Percentiles rank a stretch among this genome's conserved stretches.
These are phyloP conservation scores for Diplogasteroides magnus DNA, from an alignment of 1,140 invertebrate species.

Conservation along the genomic window DNA sequence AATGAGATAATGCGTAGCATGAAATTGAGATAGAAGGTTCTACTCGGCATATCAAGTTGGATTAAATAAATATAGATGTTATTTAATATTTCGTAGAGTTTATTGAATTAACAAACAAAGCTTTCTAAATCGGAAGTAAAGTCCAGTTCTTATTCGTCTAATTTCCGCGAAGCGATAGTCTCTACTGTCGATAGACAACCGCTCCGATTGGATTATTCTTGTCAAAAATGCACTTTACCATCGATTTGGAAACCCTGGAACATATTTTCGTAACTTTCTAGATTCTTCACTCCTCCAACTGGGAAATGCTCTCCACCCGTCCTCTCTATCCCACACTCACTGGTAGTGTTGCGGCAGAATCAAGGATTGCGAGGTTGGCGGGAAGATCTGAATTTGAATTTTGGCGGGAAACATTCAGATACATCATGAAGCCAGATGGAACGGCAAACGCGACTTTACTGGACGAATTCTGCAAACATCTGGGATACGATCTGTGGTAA, in stretches of 20 bases:
- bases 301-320: not conserved
- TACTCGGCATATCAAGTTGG: too few relatives aligned
- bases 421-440: not conserved
- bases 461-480: not conserved
- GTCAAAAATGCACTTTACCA: too few relatives aligned
- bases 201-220: too few relatives aligned
- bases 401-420: not conserved
- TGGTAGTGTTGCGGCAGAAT: not conserved
- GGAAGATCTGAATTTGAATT: not conserved
- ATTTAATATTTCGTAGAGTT: too few relatives aligned
- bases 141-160: too few relatives aligned
- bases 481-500: not conserved
- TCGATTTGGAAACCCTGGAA: too few relatives aligned
- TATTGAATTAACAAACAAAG: too few relatives aligned
- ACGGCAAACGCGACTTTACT: not conserved
- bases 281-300: not conserved
- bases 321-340: not conserved
- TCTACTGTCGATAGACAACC: too few relatives aligned
- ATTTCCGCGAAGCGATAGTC: too few relatives aligned
- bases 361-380: too few relatives aligned
- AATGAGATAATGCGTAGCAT: not conserved
- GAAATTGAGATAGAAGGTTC: not conserved
- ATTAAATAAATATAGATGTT: too few relatives aligned
- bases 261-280: not conserved
- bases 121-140: too few relatives aligned